phyloP scores from a whole-genome alignment of 2,888 invertebrate genomes.

The Ceriagrion tenellum region DNA sequence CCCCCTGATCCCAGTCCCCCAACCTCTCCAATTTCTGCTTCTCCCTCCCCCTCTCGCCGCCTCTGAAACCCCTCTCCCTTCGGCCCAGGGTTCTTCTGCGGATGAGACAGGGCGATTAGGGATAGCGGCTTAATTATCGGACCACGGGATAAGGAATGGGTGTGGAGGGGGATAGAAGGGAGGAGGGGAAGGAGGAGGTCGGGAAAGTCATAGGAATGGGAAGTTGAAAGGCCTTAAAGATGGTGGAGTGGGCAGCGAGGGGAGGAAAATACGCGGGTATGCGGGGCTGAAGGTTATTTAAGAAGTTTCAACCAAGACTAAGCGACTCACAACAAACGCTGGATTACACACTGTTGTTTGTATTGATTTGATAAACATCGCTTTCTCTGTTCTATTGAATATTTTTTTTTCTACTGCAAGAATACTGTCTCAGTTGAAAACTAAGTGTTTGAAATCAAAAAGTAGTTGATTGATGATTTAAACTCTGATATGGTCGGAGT shows the following conservation, averaged over 20 bases:
- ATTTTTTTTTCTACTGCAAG: no score
- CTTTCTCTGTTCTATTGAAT: no score
- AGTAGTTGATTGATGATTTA: no score
- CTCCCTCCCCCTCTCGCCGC: not conserved
- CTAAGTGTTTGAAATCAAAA: no score
- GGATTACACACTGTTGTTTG: no score
- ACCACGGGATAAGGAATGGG: constrained; percentile 56
- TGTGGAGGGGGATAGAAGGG: not conserved
- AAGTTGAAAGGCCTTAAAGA: not conserved
- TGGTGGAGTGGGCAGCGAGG: not conserved
- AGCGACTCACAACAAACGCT: no score
- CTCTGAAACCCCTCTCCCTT: not conserved
- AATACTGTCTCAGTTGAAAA: no score
- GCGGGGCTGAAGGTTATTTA: no score
- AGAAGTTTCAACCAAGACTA: no score
- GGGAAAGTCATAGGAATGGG: no score
- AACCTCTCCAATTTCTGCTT: not conserved
- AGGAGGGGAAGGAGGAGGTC: not conserved
- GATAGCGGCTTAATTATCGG: constrained; percentile 60
- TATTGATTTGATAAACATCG: no score
- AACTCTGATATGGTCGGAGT: no score
- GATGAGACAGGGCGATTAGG: constrained; percentile 62
- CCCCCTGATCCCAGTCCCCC: not conserved
- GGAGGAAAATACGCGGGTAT: not conserved
- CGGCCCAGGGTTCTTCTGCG: not conserved